phyloP scores from a whole-genome alignment of 2,888 invertebrate species.

The Isoperla grammatica region DNA sequence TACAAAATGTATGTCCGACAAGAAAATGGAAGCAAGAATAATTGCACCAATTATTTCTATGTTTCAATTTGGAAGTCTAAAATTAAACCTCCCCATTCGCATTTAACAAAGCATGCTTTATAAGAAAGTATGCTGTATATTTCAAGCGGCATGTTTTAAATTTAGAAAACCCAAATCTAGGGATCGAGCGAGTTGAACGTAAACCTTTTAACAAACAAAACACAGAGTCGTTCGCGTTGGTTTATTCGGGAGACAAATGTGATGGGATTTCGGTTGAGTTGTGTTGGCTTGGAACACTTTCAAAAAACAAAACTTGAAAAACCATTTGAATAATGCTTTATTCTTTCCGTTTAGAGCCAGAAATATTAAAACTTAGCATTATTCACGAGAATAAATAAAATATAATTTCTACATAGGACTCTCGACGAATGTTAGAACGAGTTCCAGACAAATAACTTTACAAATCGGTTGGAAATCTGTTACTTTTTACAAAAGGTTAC shows the following conservation, averaged over 20 bases:
- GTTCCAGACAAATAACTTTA: not conserved
- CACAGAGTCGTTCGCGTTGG: not conserved
- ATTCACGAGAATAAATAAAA: constrained; percentile 3
- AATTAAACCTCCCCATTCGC: not conserved
- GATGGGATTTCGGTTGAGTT: constrained; percentile 16
- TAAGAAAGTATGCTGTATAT: constrained; percentile 14
- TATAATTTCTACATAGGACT: constrained; percentile 1
- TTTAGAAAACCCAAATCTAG: constrained; percentile 9
- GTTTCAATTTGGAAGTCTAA: constrained; percentile 16
- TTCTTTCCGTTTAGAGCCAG: constrained; percentile 8
- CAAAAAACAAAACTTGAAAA: constrained; percentile 9
- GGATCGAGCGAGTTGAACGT: constrained; percentile 2
- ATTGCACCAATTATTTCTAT: constrained; percentile 14
- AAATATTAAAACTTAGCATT: not conserved
- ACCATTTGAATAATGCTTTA: constrained; percentile 10
- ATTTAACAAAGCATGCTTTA: constrained; percentile 4
- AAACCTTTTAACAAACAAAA: constrained; percentile 19
- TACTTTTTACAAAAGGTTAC: no score
- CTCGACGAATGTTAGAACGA: not conserved
- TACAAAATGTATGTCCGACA: not conserved
- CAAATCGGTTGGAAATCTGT: not conserved
- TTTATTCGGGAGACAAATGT: constrained; percentile 12
- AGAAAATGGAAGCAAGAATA: constrained; percentile 4
- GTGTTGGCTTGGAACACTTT: constrained; percentile 10
- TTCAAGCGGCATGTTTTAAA: constrained; percentile 13